Evolutionary conservation across 2,113 vertebrate genomes (phyloP).

Genomic region (Sitta europaea): DNA sequence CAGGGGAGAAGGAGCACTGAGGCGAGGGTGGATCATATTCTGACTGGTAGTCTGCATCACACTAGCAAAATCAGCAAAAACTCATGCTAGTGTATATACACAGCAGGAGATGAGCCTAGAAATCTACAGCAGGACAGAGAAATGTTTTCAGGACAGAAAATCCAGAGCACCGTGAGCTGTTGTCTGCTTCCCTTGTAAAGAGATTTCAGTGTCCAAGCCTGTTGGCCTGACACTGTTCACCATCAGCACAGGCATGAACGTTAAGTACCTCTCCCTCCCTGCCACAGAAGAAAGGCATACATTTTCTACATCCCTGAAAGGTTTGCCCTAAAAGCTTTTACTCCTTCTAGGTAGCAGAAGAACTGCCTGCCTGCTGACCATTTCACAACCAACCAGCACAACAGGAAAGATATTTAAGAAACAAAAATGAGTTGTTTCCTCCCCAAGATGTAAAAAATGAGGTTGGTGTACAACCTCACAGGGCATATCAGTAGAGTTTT

Average conservation of each 20-base stretch:
- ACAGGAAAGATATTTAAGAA: background rate
- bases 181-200: background rate
- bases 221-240: background rate
- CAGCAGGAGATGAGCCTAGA: background rate
- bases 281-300: background rate
- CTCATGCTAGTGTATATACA: background rate
- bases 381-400: background rate
- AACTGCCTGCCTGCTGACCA: background rate
- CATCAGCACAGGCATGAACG: background rate
- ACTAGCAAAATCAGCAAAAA: background rate
- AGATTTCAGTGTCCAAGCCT: background rate
- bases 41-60: background rate
- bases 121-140: background rate
- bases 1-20: background rate
- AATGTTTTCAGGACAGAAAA: background rate
- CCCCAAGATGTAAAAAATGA: background rate
- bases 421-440: background rate
- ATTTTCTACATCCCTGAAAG: background rate
- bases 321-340: background rate
- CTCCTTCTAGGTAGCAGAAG: background rate
- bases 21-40: background rate
- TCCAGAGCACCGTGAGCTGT: background rate
- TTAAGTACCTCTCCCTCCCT: background rate
- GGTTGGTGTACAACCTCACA: background rate
- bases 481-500: background rate